Percentiles rank a stretch among this genome's conserved stretches.
Conservation (phyloP, 1,140 invertebrate species). For the Cylas formicarius region DNA sequence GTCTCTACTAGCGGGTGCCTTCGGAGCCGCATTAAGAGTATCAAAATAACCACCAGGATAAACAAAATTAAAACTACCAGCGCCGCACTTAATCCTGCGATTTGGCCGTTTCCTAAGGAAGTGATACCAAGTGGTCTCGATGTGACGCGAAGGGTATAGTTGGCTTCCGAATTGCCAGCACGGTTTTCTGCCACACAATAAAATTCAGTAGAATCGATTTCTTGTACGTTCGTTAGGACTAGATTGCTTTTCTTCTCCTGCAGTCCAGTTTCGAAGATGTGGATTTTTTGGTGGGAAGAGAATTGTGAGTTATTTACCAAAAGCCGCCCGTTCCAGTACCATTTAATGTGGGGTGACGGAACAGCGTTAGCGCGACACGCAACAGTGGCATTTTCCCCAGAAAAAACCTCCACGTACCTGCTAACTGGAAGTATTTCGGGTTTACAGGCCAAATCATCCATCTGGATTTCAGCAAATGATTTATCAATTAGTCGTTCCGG, state of each 20-base stretch:
- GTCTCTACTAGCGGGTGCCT: slow-evolving; percentile 62
- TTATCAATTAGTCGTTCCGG: slow-evolving; percentile 60
- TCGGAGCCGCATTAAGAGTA: slow-evolving; percentile 63
- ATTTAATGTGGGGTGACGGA: slow-evolving; percentile 73
- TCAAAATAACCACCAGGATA: slow-evolving; percentile 64
- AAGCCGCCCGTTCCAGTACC: slow-evolving; percentile 79
- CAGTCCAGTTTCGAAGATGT: slow-evolving; percentile 70
- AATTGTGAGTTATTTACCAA: slow-evolving; percentile 73
- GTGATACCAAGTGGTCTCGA: slow-evolving; percentile 69
- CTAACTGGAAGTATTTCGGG: slow-evolving; percentile 71
- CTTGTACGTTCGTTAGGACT: slow-evolving; percentile 77
- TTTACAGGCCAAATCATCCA: slow-evolving; percentile 82
- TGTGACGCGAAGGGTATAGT: slow-evolving; percentile 79
- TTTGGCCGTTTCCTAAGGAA: slow-evolving; percentile 73
- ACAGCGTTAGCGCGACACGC: slow-evolving; percentile 71
- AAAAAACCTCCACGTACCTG: slow-evolving; percentile 66
- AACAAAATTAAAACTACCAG: slow-evolving; percentile 71
- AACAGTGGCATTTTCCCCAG: slow-evolving; percentile 79
- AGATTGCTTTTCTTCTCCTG: slow-evolving; percentile 69
- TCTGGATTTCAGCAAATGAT: slow-evolving; percentile 63
- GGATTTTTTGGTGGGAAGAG: slow-evolving; percentile 71
- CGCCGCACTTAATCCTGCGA: slow-evolving; percentile 76
- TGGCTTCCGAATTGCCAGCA: slow-evolving; percentile 84
- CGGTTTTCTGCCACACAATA: slow-evolving; percentile 86
- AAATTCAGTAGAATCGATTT: slow-evolving; percentile 83